Base-by-base conservation (phyloP, 1,140 invertebrate species). In the Ctenoplectra terminalis region DNA sequence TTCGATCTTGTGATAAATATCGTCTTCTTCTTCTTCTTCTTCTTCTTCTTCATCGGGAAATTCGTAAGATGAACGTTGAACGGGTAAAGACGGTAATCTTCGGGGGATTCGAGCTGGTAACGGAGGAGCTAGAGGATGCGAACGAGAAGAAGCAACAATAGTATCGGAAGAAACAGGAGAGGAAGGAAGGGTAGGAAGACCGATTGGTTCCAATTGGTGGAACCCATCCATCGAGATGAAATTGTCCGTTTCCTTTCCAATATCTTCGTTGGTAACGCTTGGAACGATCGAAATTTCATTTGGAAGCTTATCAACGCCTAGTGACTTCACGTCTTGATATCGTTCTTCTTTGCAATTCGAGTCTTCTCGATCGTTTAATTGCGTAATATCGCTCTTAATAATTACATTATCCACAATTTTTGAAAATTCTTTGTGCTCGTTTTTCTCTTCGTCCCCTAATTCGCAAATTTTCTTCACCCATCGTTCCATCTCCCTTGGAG, bases 1-100 rank as follows among this genome's bases (percentile, higher is more conserved):
- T 63, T 94, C 92, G 9, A 94, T 93, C 61, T 86, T 90, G 17
- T 94, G 90, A 73, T 94, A 94, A 70, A 93, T 90, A 17, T 91
- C 90, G 26, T 93, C 93, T 13, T 93, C 90, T 3, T 93, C 90
- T 20, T 93, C 90, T 0, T 82, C 58, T n/a, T 91, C 90, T 23
- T 93, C 93, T 13, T 93, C 90, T 3, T 93, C 90, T 20, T 93
- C 90, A 0, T 82, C 58, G 0, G 83, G 80, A 9, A 82, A 80
- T 43, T 78, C 85, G 8, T 79, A 85, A 0, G 84, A 71, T 13
- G 86, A 48, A 60, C 81, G 73, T 7, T 69, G 82, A 11, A 77
- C 52, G 0, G 93, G 92, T 15, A 93, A 52, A 1, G 92, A 90
- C 26, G 92, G 92, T 15, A 94, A 79, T 80, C 87, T 82, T n/a